Base-by-base conservation (phyloP, 2,888 invertebrate species). In the Leptogaster cylindrica region DNA sequence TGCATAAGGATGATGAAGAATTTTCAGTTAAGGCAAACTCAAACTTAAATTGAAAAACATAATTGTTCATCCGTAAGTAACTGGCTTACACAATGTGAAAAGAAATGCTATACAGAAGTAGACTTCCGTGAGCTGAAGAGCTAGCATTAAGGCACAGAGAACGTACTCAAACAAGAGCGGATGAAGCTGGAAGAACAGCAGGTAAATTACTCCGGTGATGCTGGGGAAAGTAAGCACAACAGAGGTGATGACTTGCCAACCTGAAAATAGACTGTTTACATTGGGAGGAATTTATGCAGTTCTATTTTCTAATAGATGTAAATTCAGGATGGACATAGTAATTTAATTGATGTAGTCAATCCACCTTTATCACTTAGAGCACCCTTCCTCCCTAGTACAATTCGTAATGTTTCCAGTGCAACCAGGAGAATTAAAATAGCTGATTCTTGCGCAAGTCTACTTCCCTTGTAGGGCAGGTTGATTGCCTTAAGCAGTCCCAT, bases 151-250 rank as follows among this genome's bases (percentile, higher is more conserved):
- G 44, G 89, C 88, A 78, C 92, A 90, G 76, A 95, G 87, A 73
- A 96, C 92, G 74, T 93, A 89, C 82, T 97, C 97, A 70, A 95
- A 83, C 70, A 92, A 84, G 46, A 96, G 85, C 52, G 93, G 91
- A 79, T 93, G 92, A 44, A 91, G 91, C 82, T 97, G 96, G 88
- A 93, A 91, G 63, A 93, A 83, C 46, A 96, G 84, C 76, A 95
- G 88, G 82, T 95, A 97, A 70, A 93, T 84, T 6, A 93, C 89
- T 44, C 92, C 93, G 63, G 92, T 80, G 27, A 92, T 86, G 71
- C 93, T 91, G 1, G 96, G 95, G 73, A 93, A 84, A 36, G 92
- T 92, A 67, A 96, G 83, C 50, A 92, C 77, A 69, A 95, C 87
- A 50, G 93, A 95, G 71, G 92, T 82, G 69, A 93, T 84, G 68